phyloP scores from a whole-genome alignment of 2,888 invertebrate species.

The Heliconius aoede region DNA sequence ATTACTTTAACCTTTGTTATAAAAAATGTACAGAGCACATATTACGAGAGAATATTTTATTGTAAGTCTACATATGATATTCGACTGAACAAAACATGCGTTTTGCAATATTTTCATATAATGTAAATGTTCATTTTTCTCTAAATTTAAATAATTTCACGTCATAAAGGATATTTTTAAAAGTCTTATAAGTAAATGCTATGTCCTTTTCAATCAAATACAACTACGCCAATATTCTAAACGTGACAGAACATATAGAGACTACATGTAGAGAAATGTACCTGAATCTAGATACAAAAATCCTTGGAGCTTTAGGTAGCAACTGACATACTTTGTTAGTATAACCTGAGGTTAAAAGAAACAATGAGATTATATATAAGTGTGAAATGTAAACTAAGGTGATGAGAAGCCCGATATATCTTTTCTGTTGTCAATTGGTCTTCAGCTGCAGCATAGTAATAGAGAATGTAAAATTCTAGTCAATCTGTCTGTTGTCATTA shows the following conservation, averaged over 20 bases:
- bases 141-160: too few species aligned
- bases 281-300: neutral
- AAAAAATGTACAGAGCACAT: neutral
- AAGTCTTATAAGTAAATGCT: too few species aligned
- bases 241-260: neutral
- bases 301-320: neutral
- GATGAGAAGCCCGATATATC: neutral
- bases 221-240: neutral
- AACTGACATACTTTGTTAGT: neutral
- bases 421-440: neutral
- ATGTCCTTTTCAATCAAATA: neutral
- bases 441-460: neutral
- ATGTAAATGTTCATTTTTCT: too few species aligned
- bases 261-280: neutral
- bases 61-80: too few species aligned
- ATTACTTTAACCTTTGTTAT: conserved; percentile 9
- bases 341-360: neutral
- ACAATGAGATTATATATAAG: neutral
- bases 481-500: neutral
- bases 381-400: neutral
- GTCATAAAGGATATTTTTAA: too few species aligned
- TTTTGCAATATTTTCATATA: too few species aligned
- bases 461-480: neutral
- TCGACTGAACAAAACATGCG: too few species aligned
- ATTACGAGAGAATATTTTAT: too few species aligned